Evolutionary conservation across 2,888 invertebrate genomes (phyloP), one percentile per base, ranked within the genome.

Genomic region (Drosophila colorata): DNA sequence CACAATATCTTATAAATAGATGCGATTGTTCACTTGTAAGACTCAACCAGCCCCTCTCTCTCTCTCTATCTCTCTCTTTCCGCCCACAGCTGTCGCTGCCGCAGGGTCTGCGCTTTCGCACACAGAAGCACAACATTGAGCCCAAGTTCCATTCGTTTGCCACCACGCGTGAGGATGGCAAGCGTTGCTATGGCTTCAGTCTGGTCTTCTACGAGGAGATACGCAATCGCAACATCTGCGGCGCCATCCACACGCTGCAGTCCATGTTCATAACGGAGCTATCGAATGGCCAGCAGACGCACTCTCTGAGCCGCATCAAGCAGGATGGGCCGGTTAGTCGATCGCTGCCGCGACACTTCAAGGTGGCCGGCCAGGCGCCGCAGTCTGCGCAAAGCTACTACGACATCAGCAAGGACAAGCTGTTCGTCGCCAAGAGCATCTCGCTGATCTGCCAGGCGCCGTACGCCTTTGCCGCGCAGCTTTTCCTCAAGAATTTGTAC

Each of bases 141-240:
- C 96, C 98, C 11, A 95, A 94, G 90, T 98, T 99, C 92, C 99
- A 99, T 93, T 97, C 98, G 48, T 99, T 99, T 93, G 95, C 99
- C 59, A 97, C 99, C 70, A 99, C 99, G 13, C 94, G 97, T 85
- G 99, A 99, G 93, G 98, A 99, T 94, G 99, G 99, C 58, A 96
- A 96, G 78, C 94, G 98, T 80, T 96, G 96, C 80, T 98, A 98
- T 93, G 99, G 99, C 67, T 98, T 98, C 90, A 97, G 97, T 90
- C 95, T 98, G 80, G 96, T 98, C 16, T 99, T 99, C 92, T 99
- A 96, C 93, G 99, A 99, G 93, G 98, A 98, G 93, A 98, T 99
- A 78, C 95, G 96, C 61, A 98, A 98, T 92, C 94, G 95, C 53
- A 96, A 98, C 91, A 98, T 99, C 82, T 98, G 98, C 92, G 96